Evolutionary conservation across 2,888 invertebrate species (phyloP), one percentile per base, ranked within the genome.

Genomic region (Lymantria dispar): DNA sequence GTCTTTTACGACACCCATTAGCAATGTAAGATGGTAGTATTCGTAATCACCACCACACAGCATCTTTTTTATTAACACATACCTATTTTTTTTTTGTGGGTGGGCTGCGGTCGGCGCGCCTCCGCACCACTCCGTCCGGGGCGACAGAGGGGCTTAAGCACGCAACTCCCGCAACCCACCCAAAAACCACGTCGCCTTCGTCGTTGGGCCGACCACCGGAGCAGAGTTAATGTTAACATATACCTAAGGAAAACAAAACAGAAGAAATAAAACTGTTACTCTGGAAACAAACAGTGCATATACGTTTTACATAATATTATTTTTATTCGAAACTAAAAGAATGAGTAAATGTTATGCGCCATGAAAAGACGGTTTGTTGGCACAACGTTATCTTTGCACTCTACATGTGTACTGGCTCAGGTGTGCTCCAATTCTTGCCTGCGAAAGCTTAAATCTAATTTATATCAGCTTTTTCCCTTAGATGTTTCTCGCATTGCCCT

Each of bases 391-490:
- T 49, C 43, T 51, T 50, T 49, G 61, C 47, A 51, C 40, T 56
- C 45, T 52, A 39, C 51, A 46, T 48, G 40, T 56, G 40, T 56
- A 45, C 22, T 29, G 48, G 48, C 52, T 64, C 51, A 52, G 53
- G 58, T 62, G 61, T 33, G 33, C 33, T 33, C 33, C 33, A 33
- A 10, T 33, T 33, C 33, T 52, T 50, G 13, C 50, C 49, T 51
- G 49, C 47, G 50, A 52, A 47, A 45, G 42, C 62, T 54, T 65
- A 62, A 54, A 56, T 52, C 51, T 45, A 50, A 65, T 58, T 62
- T 58, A 65, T 65, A 47, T 52, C 47, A 8, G 13, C 40, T 44
- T 47, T 58, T 45, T 50, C 41, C 47, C 50, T 43, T 47, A 46
- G 44, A 33, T 33, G 33, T 33, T 54, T 48, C 33, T 44, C 47